Base-by-base conservation (phyloP, 1,140 invertebrate genomes). In the Ptiloglossa arizonensis region DNA sequence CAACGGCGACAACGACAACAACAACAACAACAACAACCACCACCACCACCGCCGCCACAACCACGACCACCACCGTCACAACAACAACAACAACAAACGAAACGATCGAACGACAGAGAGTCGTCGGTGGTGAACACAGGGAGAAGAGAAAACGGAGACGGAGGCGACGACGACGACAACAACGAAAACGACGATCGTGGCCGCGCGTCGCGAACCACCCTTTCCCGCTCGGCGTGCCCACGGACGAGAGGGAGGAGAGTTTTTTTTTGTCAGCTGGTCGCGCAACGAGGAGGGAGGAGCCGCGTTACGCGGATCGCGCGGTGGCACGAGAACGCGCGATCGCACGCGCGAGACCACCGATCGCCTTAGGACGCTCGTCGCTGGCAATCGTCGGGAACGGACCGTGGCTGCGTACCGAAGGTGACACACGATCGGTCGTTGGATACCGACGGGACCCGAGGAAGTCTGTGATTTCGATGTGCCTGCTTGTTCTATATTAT, bases 391-490 rank as follows among this genome's bases (percentile, higher is more conserved):
- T 48, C 48, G 22, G n/a, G 9, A 32, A 27, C 35, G n/a, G n/a
- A n/a, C 22, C 29, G 57, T 48, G 17, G 35, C 41, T 60, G 75
- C 32, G 68, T 46, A 29, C 5, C n/a, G 24, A 44, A n/a, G 66
- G 46, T n/a, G 19, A 5, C 78, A 35, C 72, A 52, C 68, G 82
- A 57, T 80, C 60, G 82, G 29, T 75, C 64, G 24, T 73, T 46
- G 79, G 44, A 80, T 46, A 64, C 78, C 81, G 81, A 80, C 67
- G 76, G 81, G 27, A 80, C 60, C n/a, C 29, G 71, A 83, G 73
- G 79, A 78, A 81, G 63, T 81, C 82, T 85, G 83, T 84, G 83
- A 85, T 85, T 56, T 64, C 73, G 83, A 85, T 85, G 83, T 85
- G 83, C 83, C 83, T 85, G 73, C 69, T 81, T 72, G 60, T n/a